These are phyloP conservation scores for Archips xylosteana DNA, from an alignment of 2,888 invertebrate species.

Conservation along the genomic window DNA sequence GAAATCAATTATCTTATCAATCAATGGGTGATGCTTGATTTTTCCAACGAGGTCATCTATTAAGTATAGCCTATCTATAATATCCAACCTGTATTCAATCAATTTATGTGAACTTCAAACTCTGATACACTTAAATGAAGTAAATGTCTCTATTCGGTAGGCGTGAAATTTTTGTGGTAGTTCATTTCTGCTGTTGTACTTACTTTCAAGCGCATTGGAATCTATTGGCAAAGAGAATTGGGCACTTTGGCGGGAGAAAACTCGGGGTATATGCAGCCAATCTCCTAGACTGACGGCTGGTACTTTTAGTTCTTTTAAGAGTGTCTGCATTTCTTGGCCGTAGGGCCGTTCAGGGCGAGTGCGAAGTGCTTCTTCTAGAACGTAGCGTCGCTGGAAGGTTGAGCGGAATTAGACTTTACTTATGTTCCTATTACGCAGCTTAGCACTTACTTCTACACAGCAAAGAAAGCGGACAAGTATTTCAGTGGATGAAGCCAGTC, in stretches of 20 bases:
- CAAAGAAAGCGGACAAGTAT: too few relatives aligned
- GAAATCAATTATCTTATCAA: not conserved
- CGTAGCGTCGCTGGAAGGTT: conserved; percentile 85
- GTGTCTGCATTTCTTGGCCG: conserved; percentile 80
- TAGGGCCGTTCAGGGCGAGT: conserved; percentile 74
- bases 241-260: conserved; percentile 90
- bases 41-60: not conserved
- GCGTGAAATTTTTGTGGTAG: too few relatives aligned
- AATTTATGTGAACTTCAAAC: too few relatives aligned
- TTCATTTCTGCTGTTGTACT: conserved; percentile 42
- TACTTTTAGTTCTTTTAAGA: conserved; percentile 79
- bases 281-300: conserved; percentile 83
- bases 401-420: too few relatives aligned
- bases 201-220: conserved; percentile 65
- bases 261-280: conserved; percentile 89
- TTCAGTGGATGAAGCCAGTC: too few relatives aligned
- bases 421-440: not conserved
- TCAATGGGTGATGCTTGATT: not conserved
- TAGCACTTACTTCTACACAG: too few relatives aligned
- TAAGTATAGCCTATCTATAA: not conserved
- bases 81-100: too few relatives aligned
- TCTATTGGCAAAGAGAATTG: conserved; percentile 92
- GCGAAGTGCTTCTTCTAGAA: conserved; percentile 89
- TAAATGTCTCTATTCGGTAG: too few relatives aligned
- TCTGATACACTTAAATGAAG: too few relatives aligned